A percentile compares a stretch with the other conserved stretches of the same genome.
These are phyloP conservation scores for Agrotis clavis DNA, from an alignment of 2,888 invertebrate species.

Conservation along the genomic window DNA sequence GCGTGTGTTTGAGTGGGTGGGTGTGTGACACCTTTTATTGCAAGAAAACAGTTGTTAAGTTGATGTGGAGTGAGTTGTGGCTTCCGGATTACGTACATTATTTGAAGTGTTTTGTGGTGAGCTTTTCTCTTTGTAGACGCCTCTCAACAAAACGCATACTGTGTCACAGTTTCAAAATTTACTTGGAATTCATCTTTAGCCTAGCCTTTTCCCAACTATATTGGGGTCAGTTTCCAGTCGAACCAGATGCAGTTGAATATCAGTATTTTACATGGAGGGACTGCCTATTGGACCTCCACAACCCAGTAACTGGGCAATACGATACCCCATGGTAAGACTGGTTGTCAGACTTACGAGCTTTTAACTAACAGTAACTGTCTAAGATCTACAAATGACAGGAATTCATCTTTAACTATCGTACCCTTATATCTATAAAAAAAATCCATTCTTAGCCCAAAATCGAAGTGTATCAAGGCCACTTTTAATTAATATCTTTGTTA, in stretches of 20 bases:
- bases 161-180: slow-evolving; percentile 4
- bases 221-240: too few relatives aligned
- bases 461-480: neutral
- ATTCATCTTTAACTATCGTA: too few relatives aligned
- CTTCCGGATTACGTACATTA: slow-evolving; percentile 59
- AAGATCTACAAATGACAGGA: too few relatives aligned
- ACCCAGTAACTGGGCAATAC: too few relatives aligned
- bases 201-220: too few relatives aligned
- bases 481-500: neutral
- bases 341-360: too few relatives aligned
- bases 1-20: slow-evolving; percentile 45
- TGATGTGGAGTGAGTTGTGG: slow-evolving; percentile 64
- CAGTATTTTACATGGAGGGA: too few relatives aligned
- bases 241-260: too few relatives aligned
- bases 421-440: neutral
- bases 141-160: slow-evolving; percentile 55
- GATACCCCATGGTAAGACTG: too few relatives aligned
- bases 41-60: slow-evolving; percentile 60
- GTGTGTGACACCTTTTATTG: slow-evolving; percentile 58
- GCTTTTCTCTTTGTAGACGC: slow-evolving; percentile 25
- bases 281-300: too few relatives aligned
- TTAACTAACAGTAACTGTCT: too few relatives aligned
- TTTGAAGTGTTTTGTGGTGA: slow-evolving; percentile 49
- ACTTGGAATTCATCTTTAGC: neutral
- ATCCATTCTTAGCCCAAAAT: neutral